phyloP scores from a whole-genome alignment of 2,888 invertebrate genomes.

The Anagyrus pseudococci region DNA sequence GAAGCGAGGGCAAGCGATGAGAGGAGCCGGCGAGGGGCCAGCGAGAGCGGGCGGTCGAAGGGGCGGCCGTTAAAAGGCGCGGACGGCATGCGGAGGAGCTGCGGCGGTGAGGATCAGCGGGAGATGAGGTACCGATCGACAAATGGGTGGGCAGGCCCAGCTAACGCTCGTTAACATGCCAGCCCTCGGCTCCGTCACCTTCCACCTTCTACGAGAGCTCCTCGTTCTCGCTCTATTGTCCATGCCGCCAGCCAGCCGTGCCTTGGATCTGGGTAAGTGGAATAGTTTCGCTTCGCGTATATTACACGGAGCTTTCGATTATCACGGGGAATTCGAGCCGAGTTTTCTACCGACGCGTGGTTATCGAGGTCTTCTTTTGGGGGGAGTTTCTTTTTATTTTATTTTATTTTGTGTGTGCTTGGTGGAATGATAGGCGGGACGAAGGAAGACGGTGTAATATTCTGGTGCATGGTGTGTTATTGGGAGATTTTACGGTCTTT shows the following conservation, averaged over 20 bases:
- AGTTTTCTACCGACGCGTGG: too few species aligned
- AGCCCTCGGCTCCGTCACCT: slow-evolving; percentile 47
- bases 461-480: too few species aligned
- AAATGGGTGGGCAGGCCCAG: slow-evolving; percentile 36
- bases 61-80: background rate
- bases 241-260: slow-evolving; percentile 45
- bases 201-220: slow-evolving; percentile 49
- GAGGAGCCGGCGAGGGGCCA: background rate
- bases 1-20: too few species aligned
- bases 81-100: slow-evolving; percentile 1
- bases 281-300: background rate
- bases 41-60: background rate
- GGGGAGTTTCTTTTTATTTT: too few species aligned
- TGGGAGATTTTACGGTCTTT: too few species aligned
- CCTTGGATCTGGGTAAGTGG: slow-evolving; percentile 53
- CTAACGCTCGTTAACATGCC: slow-evolving; percentile 56
- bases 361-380: too few species aligned
- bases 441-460: too few species aligned
- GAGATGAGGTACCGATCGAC: slow-evolving; percentile 53
- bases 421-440: too few species aligned
- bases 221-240: slow-evolving; percentile 51
- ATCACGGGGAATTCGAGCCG: too few species aligned
- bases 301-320: too few species aligned
- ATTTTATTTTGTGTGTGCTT: too few species aligned
- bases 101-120: slow-evolving; percentile 44